Base-by-base conservation (phyloP, 2,113 vertebrate species). In the Aythya baeri region DNA sequence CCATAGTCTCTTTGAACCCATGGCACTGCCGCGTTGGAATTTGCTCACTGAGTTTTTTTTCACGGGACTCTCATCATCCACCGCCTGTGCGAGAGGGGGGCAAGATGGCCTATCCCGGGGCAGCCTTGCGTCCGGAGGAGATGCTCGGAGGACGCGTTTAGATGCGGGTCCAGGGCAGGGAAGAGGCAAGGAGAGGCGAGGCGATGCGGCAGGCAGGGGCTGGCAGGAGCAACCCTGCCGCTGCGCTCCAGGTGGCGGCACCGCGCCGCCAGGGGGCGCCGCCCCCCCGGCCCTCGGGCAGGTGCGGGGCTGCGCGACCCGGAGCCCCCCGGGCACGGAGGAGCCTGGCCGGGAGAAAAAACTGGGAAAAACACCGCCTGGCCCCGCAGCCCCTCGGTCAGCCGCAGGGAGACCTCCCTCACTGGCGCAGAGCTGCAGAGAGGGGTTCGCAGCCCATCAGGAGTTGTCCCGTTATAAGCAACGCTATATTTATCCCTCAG, bases 381-480 rank as follows among this genome's bases (percentile, higher is more conserved):
- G 7, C 31, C 6, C 6, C 4, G 1, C 68, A 3, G 46, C 1
- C 4, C 34, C 38, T 13, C 4, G 4, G 2, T 2, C 6, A 5
- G 1, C n/a, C 29, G 27, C 14, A 18, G 10, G 25, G 27, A 7
- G 14, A 43, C 36, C 3, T 32, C 34, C 32, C 43, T n/a, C 59
- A 6, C 43, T 17, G 2, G 14, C 1, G 26, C 32, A 4, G 1
- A 3, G 9, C 34, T 5, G 7, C 36, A 20, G 18, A 38, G 72
- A 17, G 62, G 15, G 26, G 7, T 15, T 68, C 41, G 55, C 4
- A 10, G 65, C 22, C 4, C 4, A 3, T 16, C 34, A 0, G 1
- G 43, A 23, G 22, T 6, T 7, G 26, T 7, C 43, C 16, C 15
- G 0, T 72, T 8, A 7, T 49, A 46, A 23, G 54, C 54, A 55